A percentile compares a stretch with the other conserved stretches of the same genome.
Evolutionary conservation across 2,797 vertebrate species (phyloP).

Genomic region (Neoniphon sammara): DNA sequence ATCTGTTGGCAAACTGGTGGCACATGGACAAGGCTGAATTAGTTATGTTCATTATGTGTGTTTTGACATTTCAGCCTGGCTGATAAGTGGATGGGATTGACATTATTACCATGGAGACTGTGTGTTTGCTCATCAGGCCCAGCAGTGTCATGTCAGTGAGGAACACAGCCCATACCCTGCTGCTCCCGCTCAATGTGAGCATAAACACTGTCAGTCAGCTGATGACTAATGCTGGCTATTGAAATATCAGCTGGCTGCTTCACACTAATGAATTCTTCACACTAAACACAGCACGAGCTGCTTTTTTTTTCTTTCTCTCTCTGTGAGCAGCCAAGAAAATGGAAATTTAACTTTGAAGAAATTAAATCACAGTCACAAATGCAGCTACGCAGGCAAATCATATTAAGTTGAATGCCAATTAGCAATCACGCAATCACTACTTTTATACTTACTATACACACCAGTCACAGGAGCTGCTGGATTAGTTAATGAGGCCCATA

Average conservation of each 20-base stretch:
- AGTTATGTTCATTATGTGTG: constrained; percentile 1
- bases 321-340: too few species aligned
- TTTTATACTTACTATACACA: too few species aligned
- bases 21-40: not conserved
- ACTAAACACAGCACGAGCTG: not conserved
- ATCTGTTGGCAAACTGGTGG: constrained; percentile 40
- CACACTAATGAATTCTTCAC: not conserved
- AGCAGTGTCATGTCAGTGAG: not conserved
- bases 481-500: too few species aligned
- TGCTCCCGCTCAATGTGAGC: not conserved
- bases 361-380: too few species aligned
- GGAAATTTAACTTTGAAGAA: too few species aligned
- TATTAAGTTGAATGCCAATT: too few species aligned
- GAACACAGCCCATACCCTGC: not conserved
- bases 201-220: not conserved
- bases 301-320: not conserved
- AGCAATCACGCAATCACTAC: too few species aligned
- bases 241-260: not conserved
- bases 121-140: not conserved
- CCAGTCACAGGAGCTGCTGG: too few species aligned
- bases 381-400: too few species aligned
- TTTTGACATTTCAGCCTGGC: constrained; percentile 48
- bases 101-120: constrained; percentile 16
- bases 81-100: not conserved
- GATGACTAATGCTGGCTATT: constrained; percentile 4